phyloP scores from a whole-genome alignment of 2,888 invertebrate species.

The Celastrina argiolus region DNA sequence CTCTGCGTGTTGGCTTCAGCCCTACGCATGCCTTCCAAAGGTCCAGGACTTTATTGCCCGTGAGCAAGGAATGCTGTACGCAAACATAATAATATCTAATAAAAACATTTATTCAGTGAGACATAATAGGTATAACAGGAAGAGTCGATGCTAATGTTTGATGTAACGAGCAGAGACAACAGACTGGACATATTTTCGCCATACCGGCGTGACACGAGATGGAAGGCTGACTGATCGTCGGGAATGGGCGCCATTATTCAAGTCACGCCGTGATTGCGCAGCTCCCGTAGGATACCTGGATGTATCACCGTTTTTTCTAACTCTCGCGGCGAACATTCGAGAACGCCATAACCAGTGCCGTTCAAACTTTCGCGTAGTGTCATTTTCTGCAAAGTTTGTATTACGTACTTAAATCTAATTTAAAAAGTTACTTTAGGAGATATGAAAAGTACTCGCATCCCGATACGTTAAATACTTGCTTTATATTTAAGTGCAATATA shows the following conservation, averaged over 20 bases:
- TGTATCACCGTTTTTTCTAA: slow-evolving; percentile 28
- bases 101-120: no score
- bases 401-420: slow-evolving; percentile 12
- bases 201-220: slow-evolving; percentile 18
- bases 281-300: slow-evolving; percentile 29
- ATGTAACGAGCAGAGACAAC: not conserved
- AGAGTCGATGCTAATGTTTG: not conserved
- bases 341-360: slow-evolving; percentile 13
- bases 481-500: not conserved
- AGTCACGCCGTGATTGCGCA: slow-evolving; percentile 23
- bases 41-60: no score
- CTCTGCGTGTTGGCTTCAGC: no score
- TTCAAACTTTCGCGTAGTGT: slow-evolving; percentile 1
- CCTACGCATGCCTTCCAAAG: no score
- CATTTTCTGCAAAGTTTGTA: slow-evolving; percentile 1
- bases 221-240: slow-evolving; percentile 26
- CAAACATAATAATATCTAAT: no score
- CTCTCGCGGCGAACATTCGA: slow-evolving; percentile 11
- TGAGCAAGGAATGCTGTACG: no score
- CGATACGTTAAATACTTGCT: not conserved
- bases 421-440: not conserved
- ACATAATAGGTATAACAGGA: not conserved
- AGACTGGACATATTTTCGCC: slow-evolving; percentile 9
- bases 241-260: slow-evolving; percentile 29
- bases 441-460: not conserved